Conservation (phyloP, 2,797 vertebrate genomes). For the Neosalanx taihuensis region DNA sequence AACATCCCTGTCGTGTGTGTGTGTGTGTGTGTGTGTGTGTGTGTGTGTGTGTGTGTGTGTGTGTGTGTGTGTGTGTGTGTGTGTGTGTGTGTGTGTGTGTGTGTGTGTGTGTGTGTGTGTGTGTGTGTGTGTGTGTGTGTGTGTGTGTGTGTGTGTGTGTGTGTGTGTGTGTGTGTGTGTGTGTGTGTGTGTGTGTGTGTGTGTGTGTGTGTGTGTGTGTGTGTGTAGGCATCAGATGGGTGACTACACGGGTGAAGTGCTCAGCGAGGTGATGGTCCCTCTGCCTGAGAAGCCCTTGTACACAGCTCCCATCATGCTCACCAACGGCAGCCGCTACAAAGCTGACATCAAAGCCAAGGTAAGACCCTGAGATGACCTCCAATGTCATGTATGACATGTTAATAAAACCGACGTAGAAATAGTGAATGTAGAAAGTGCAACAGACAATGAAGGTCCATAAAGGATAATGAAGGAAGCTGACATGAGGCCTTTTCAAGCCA, state of each 20-base stretch:
- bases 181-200: too few relatives aligned
- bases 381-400: background rate
- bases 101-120: slow-evolving; percentile 11
- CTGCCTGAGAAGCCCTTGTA: slow-evolving; percentile 82
- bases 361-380: slow-evolving; percentile 14
- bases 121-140: background rate
- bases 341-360: slow-evolving; percentile 87
- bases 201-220: background rate
- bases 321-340: slow-evolving; percentile 84
- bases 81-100: slow-evolving; percentile 6
- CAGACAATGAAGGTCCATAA: too few relatives aligned
- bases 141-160: too few relatives aligned
- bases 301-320: slow-evolving; percentile 73
- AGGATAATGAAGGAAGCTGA: too few relatives aligned
- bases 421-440: too few relatives aligned
- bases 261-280: slow-evolving; percentile 83
- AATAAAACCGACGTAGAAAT: too few relatives aligned
- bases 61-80: slow-evolving; percentile 3
- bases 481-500: too few relatives aligned
- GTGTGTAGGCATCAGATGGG: slow-evolving; percentile 82
- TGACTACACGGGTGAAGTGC: slow-evolving; percentile 88
- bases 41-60: slow-evolving; percentile 9
- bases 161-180: too few relatives aligned
- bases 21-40: background rate
- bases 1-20: too few relatives aligned